These are phyloP conservation scores for Sebastes hubbsi DNA, from an alignment of 2,797 vertebrate species.

Conservation along the genomic window DNA sequence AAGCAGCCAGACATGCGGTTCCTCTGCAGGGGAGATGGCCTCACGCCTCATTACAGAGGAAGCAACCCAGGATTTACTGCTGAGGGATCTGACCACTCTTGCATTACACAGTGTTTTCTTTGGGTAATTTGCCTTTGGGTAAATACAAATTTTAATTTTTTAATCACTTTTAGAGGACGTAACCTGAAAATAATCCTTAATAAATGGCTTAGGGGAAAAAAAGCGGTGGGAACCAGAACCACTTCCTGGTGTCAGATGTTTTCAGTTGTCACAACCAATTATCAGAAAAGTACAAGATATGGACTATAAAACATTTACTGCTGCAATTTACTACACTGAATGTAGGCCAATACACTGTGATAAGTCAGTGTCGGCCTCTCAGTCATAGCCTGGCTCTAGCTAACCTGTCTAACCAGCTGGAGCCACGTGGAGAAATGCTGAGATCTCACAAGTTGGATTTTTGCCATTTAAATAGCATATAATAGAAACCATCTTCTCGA, in stretches of 20 bases:
- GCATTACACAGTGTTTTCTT: not conserved
- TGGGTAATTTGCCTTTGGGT: not conserved
- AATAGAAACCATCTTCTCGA: not conserved
- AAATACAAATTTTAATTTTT: not conserved
- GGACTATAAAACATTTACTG: not conserved
- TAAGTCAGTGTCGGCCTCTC: not conserved
- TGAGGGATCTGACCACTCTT: not conserved
- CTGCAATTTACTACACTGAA: not conserved
- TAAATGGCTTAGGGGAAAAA: not conserved
- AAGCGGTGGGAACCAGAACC: not conserved
- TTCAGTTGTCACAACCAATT: not conserved
- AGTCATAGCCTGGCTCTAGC: not conserved
- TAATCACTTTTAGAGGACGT: not conserved
- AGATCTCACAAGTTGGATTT: not conserved
- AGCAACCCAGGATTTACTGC: not conserved
- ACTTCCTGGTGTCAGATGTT: not conserved
- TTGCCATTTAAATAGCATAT: not conserved
- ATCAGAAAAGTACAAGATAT: not conserved
- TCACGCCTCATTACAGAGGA: not conserved
- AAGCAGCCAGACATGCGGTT: not conserved
- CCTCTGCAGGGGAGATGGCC: not conserved
- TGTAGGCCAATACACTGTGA: not conserved
- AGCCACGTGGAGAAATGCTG: not conserved
- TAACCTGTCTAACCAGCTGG: not conserved
- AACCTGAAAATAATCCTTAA: not conserved